Evolutionary conservation across 1,140 invertebrate species (phyloP).

Genomic region (Macrocentrus cingulum): DNA sequence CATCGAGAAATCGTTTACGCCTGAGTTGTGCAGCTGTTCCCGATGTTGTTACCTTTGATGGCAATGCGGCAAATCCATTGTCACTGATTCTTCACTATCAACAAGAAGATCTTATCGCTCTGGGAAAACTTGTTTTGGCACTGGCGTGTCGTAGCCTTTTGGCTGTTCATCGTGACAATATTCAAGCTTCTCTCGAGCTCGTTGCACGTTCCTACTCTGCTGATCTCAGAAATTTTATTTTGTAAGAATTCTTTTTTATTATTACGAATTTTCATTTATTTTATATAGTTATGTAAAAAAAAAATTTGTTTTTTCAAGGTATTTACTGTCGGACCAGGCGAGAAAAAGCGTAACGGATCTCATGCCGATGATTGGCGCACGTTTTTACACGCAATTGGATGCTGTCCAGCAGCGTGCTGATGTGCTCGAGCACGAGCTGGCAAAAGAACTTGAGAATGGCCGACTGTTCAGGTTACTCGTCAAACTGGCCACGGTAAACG

Average conservation of each 20-base stretch:
- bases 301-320: constrained; percentile 58
- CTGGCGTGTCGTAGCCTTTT: constrained; percentile 88
- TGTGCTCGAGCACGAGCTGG: constrained; percentile 85
- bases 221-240: constrained; percentile 91
- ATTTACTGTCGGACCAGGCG: constrained; percentile 73
- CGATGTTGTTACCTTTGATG: constrained; percentile 83
- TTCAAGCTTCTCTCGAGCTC: constrained; percentile 85
- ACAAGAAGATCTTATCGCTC: constrained; percentile 88
- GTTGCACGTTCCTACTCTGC: constrained; percentile 86
- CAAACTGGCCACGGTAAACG: constrained; percentile 90
- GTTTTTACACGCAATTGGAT: constrained; percentile 95
- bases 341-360: constrained; percentile 88
- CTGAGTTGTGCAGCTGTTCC: constrained; percentile 81
- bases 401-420: constrained; percentile 84
- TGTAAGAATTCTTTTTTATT: constrained; percentile 64
- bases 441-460: constrained; percentile 94
- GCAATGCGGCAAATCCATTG: constrained; percentile 65
- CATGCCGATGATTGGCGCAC: constrained; percentile 98
- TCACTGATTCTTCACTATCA: constrained; percentile 78
- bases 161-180: constrained; percentile 81
- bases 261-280: constrained; percentile 5
- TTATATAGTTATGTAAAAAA: not conserved
- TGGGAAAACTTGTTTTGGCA: constrained; percentile 90
- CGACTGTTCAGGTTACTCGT: constrained; percentile 85
- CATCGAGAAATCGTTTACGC: constrained; percentile 69